Base-by-base conservation (phyloP, 1,140 invertebrate genomes). In the Polypedilum vanderplanki region DNA sequence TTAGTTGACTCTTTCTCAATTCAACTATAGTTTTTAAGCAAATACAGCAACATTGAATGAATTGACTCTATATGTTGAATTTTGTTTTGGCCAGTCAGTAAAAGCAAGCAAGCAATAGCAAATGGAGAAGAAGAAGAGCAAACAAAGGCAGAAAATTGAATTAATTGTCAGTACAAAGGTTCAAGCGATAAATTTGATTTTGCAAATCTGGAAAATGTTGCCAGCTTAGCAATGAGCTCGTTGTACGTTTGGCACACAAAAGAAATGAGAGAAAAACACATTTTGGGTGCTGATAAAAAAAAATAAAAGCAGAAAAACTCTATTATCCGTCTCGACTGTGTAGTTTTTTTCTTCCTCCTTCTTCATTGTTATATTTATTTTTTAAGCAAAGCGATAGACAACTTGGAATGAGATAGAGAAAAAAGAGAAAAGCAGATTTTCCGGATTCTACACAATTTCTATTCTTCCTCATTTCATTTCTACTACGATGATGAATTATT, bases 101-200 rank as follows among this genome's bases (percentile, higher is more conserved):
- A 46, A 46, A 46, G 8, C 12, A 57, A n/a, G 10, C 12, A 57
- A n/a, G 3, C 1, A 57, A n/a, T 1, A 57, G n/a, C 10, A 12
- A 15, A 57, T 4, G 12, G 46, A 57, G 46, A 57, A 15, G 8
- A 57, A 57, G n/a, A 57, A 57, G n/a, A 57, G 12, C 46, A 57
- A 57, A 57, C 46, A 57, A 57, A 57, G 46, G 46, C 46, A 57
- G 46, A 57, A 57, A 57, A 57, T 57, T 12, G 46, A 57, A 57
- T 57, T 57, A 57, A 57, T 57, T 57, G 46, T 57, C 46, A 57
- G 46, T 57, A 57, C 46, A 57, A 57, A 57, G 46, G 46, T 57
- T 57, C 46, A 57, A 57, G 46, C 46, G 46, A 57, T 57, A 57
- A 57, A 57, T 57, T 57, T 57, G 46, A 57, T 57, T 57, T 57